A percentile compares a stretch with the other conserved stretches of the same genome.
Evolutionary conservation across 2,113 vertebrate species (phyloP).

Genomic region (Aphyosemion australe): DNA sequence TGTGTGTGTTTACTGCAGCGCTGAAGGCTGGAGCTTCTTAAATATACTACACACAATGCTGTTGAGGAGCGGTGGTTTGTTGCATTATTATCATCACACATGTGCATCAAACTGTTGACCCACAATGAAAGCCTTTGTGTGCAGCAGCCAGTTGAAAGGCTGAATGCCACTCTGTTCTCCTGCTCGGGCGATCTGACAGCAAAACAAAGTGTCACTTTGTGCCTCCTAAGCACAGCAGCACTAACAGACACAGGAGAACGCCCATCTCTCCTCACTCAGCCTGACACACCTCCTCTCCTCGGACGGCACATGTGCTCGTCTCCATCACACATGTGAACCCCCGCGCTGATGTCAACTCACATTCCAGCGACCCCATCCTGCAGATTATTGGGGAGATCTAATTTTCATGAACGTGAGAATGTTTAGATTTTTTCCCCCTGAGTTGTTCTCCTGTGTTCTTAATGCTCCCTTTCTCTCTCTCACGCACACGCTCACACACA

Average conservation of each 20-base stretch:
- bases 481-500: constrained; percentile 32
- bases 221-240: constrained; percentile 65
- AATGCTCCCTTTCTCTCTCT: constrained; percentile 6
- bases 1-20: not conserved
- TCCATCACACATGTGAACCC: constrained; percentile 37
- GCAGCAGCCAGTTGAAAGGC: constrained; percentile 51
- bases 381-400: constrained; percentile 3
- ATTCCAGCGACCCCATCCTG: not conserved
- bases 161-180: constrained; percentile 80
- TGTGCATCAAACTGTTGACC: constrained; percentile 57
- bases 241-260: constrained; percentile 68
- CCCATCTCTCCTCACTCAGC: constrained; percentile 40
- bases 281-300: constrained; percentile 41
- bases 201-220: constrained; percentile 80
- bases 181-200: constrained; percentile 63
- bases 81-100: constrained; percentile 51
- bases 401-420: constrained; percentile 21
- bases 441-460: constrained; percentile 12
- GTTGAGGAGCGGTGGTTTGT: constrained; percentile 25
- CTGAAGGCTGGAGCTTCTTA: constrained; percentile 9
- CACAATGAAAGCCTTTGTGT: constrained; percentile 75
- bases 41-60: constrained; percentile 4
- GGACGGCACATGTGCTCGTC: constrained; percentile 40
- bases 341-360: not conserved
- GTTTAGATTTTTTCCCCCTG: constrained; percentile 20